These are phyloP conservation scores for Pollenia angustigena DNA, from an alignment of 2,888 invertebrate species.

Conservation along the genomic window DNA sequence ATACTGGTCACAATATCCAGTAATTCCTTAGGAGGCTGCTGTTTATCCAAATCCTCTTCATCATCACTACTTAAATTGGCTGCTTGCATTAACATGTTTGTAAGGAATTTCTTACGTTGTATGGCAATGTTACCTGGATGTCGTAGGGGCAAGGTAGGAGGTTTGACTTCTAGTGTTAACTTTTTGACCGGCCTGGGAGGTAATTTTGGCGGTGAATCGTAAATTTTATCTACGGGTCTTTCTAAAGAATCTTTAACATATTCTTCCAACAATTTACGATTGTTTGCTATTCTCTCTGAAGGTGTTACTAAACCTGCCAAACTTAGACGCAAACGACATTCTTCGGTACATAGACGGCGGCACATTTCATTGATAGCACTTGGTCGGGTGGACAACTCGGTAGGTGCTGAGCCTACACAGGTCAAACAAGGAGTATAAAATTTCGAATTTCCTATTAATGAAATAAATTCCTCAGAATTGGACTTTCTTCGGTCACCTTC, in stretches of 20 bases:
- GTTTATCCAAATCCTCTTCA: slow-evolving; percentile 59
- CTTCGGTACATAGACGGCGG: slow-evolving; percentile 79
- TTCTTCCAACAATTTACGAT: slow-evolving; percentile 65
- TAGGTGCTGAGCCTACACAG: slow-evolving; percentile 76
- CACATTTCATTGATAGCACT: slow-evolving; percentile 81
- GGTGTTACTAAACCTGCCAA: slow-evolving; percentile 73
- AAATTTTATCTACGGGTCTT: slow-evolving; percentile 34
- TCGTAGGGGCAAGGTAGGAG: slow-evolving; percentile 44
- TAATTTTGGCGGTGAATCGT: slow-evolving; percentile 64
- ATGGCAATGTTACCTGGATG: slow-evolving; percentile 76
- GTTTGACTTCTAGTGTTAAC: neutral
- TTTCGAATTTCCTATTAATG: slow-evolving; percentile 73
- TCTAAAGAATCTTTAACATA: slow-evolving; percentile 62
- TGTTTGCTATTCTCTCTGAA: slow-evolving; percentile 51
- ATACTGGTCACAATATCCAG: slow-evolving; percentile 58
- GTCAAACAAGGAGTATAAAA: slow-evolving; percentile 77
- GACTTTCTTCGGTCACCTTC: slow-evolving; percentile 57
- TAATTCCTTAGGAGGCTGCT: slow-evolving; percentile 57
- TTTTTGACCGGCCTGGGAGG: slow-evolving; percentile 60
- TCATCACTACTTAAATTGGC: slow-evolving; percentile 68
- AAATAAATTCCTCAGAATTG: slow-evolving; percentile 65
- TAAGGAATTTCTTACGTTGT: slow-evolving; percentile 78
- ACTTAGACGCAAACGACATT: slow-evolving; percentile 78
- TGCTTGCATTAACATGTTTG: slow-evolving; percentile 75
- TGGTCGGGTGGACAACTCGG: slow-evolving; percentile 70